A percentile compares a stretch with the other conserved stretches of the same genome.
phyloP scores from a whole-genome alignment of 1,140 invertebrate genomes.

The Pseudomyrmex sp. region DNA sequence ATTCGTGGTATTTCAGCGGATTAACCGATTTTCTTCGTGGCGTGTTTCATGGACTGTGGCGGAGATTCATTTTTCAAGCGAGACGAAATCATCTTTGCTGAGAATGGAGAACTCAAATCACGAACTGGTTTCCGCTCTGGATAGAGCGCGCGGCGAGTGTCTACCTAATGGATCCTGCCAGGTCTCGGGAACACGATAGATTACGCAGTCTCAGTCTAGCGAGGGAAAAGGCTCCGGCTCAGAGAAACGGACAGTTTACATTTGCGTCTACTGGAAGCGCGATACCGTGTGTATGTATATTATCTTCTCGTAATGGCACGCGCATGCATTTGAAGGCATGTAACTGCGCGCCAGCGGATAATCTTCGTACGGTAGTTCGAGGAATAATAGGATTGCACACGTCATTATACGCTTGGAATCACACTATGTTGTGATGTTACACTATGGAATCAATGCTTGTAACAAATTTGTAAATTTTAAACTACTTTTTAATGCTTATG shows the following conservation, averaged over 20 bases:
- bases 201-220: constrained; percentile 18
- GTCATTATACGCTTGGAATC: constrained; percentile 19
- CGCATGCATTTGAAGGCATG: constrained; percentile 25
- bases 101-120: constrained; percentile 15
- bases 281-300: constrained; percentile 7
- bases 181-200: constrained; percentile 48
- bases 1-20: background rate
- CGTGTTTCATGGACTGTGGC: constrained; percentile 10
- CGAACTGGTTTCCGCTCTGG: background rate
- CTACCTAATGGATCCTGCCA: constrained; percentile 43
- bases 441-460: background rate
- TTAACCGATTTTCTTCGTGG: constrained; percentile 41
- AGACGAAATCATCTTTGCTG: constrained; percentile 43
- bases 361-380: constrained; percentile 3
- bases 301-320: constrained; percentile 37
- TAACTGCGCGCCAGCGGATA: constrained; percentile 38
- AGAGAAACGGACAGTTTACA: constrained; percentile 46
- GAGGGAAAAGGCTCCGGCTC: background rate
- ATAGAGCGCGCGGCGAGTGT: constrained; percentile 5
- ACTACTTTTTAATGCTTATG: no score
- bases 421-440: background rate
- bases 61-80: constrained; percentile 48
- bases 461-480: constrained; percentile 29
- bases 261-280: constrained; percentile 22
- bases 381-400: constrained; percentile 30